A percentile compares a stretch with the other conserved stretches of the same genome.
Evolutionary conservation across 1,140 invertebrate species (phyloP).

Genomic region (Drosophila persimilis): DNA sequence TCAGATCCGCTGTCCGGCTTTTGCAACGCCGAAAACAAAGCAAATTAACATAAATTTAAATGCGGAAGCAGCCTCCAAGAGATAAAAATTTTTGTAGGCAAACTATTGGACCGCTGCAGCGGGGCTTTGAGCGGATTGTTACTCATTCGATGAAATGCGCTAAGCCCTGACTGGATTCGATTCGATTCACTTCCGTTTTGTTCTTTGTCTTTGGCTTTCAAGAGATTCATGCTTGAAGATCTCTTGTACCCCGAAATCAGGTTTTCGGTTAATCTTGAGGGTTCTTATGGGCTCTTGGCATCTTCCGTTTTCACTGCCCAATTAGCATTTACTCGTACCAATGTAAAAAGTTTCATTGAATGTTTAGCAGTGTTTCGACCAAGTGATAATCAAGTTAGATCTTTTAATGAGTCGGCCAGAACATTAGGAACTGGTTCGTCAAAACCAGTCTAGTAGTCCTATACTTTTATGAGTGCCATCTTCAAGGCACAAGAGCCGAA

Average conservation of each 20-base stretch:
- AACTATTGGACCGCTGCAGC: slow-evolving; percentile 6
- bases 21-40: slow-evolving; percentile 43
- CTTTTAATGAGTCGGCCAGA: slow-evolving; percentile 13
- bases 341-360: slow-evolving; percentile 1
- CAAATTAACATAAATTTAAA: slow-evolving; percentile 70
- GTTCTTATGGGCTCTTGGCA: slow-evolving; percentile 3
- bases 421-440: slow-evolving; percentile 31
- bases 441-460: background rate
- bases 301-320: slow-evolving; percentile 5
- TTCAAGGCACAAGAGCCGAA: slow-evolving; percentile 10
- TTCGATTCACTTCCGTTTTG: slow-evolving; percentile 46
- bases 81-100: slow-evolving; percentile 32
- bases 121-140: slow-evolving; percentile 30
- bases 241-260: slow-evolving; percentile 5
- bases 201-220: slow-evolving; percentile 60
- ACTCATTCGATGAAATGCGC: slow-evolving; percentile 34
- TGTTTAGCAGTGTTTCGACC: slow-evolving; percentile 12
- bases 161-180: slow-evolving; percentile 33
- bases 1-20: slow-evolving; percentile 18
- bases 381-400: no score
- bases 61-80: slow-evolving; percentile 56
- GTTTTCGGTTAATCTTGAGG: slow-evolving; percentile 32
- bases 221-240: background rate
- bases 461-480: slow-evolving; percentile 6
- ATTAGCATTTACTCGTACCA: slow-evolving; percentile 23